Evolutionary conservation across 2,113 vertebrate genomes (phyloP).

Genomic region (Dolichotis patagonum): DNA sequence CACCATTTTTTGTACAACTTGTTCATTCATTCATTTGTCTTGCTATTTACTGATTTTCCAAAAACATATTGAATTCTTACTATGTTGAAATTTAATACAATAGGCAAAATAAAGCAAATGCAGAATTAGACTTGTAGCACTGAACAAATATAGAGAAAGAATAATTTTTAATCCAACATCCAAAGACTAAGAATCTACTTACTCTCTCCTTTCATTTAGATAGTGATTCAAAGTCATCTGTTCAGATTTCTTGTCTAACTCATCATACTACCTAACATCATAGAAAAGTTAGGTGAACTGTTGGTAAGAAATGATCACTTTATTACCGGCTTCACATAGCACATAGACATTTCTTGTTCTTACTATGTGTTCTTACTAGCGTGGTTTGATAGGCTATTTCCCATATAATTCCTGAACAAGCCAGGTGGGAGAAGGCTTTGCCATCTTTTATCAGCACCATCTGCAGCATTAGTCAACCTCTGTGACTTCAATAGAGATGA

Average conservation of each 20-base stretch:
- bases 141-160: not conserved
- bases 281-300: not conserved
- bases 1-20: not conserved
- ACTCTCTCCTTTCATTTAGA: not conserved
- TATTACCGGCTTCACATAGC: not conserved
- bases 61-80: not conserved
- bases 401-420: not conserved
- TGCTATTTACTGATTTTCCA: constrained; percentile 1
- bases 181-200: not conserved
- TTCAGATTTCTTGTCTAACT: not conserved
- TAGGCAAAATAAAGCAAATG: not conserved
- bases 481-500: not conserved
- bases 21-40: not conserved
- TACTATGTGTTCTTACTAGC: not conserved
- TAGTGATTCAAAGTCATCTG: not conserved
- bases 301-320: not conserved
- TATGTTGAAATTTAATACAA: not conserved
- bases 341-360: not conserved
- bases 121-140: not conserved
- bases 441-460: not conserved
- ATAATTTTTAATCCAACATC: not conserved
- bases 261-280: not conserved
- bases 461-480: not conserved
- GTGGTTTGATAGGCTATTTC: not conserved
- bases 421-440: not conserved